Conservation (phyloP, 2,888 invertebrate species). For the Ophioninae sp. region DNA sequence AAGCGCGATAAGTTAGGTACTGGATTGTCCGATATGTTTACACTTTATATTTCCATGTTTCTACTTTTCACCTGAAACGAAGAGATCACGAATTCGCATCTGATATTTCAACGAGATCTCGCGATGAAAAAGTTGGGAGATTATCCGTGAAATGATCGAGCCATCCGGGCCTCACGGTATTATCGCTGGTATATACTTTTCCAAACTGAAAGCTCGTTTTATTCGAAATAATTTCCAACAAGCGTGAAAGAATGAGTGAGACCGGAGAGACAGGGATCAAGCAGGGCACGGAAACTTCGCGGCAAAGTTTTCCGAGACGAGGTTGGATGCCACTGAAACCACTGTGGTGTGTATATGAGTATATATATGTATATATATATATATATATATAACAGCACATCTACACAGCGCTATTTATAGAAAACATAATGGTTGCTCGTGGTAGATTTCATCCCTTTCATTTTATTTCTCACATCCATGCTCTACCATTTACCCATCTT, state of each 20-base stretch:
- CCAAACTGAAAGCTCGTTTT: conserved; percentile 43
- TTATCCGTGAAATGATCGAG: conserved; percentile 47
- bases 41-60: too few relatives aligned
- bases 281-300: conserved; percentile 27
- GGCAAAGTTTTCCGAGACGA: conserved; percentile 50
- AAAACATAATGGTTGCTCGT: conserved; percentile 42
- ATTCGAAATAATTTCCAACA: conserved; percentile 48
- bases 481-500: conserved; percentile 33
- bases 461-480: conserved; percentile 30
- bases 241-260: conserved; percentile 18
- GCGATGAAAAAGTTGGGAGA: conserved; percentile 34
- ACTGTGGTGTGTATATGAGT: background rate
- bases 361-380: background rate
- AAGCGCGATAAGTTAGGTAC: too few relatives aligned
- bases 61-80: too few relatives aligned
- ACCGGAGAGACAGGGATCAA: conserved; percentile 22
- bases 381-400: background rate
- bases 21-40: too few relatives aligned
- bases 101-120: background rate
- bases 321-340: conserved; percentile 29
- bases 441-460: conserved; percentile 36
- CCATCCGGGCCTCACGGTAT: conserved; percentile 25
- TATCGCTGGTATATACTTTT: conserved; percentile 26
- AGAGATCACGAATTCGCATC: conserved; percentile 13
- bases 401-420: conserved; percentile 8